Base-by-base conservation (phyloP, 1,140 invertebrate genomes). In the Berghia stephanieae region DNA sequence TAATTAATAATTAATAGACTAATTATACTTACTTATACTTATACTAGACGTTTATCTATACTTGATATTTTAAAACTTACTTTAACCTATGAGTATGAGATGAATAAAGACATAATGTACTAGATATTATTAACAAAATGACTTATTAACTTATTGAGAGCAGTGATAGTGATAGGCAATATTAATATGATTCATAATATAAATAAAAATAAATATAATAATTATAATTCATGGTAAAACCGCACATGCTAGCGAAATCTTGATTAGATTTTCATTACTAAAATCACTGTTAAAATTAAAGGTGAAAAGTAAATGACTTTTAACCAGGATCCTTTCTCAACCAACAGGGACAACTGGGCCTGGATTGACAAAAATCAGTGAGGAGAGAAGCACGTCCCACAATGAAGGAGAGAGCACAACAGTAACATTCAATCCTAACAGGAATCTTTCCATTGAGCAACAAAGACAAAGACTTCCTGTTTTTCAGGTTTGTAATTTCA, bases 391-490 rank as follows among this genome's bases (percentile, higher is more conserved):
- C 24, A 76, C 75, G 46, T 2, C 60, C 16, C 74, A 73, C 3
- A 46, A 63, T 55, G 85, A 84, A 55, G 75, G 52, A 31, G 78
- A 74, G 16, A 71, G 46, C 0, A 57, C 81, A n/a, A 60, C 81
- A n/a, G 77, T 82, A 42, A 75, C 83, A 5, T 87, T 86, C 75
- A 89, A 98, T 88, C 92, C 93, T 3, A 91, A 95, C 89, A 91
- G 93, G 79, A 95, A 94, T n/a, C 90, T 97, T 63, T 93, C 95
- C 0, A 89, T 97, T 24, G 92, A 94, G 78, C 91, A 94, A 76
- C 95, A 98, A 88, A 90, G 94, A 75, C 92, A 94, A 83, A 91
- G 92, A 82, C 88, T 98, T 27, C 96, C 96, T 16, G 95, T 98
- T 79, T 90, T 87, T 78, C 78, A 86, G 78, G 84, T 85, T 69